These are phyloP conservation scores for Periphyllus acericola DNA, from an alignment of 2,888 invertebrate species.

Conservation along the genomic window DNA sequence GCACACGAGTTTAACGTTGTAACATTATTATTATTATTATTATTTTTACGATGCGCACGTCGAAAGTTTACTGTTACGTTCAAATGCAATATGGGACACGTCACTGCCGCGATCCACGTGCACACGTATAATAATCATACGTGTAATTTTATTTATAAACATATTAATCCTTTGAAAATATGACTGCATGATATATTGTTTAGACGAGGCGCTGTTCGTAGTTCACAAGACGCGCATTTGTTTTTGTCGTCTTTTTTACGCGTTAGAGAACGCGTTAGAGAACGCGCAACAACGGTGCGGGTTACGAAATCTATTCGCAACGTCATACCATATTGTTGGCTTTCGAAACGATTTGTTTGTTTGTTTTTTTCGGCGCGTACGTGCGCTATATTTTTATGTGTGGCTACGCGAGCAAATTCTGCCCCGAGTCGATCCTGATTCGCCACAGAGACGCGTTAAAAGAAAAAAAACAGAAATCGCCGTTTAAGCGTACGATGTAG, in stretches of 20 bases:
- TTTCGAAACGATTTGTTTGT: constrained; percentile 11
- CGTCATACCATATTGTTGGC: not conserved
- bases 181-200: not conserved
- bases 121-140: too few relatives aligned
- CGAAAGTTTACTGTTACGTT: not conserved
- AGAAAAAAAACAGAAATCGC: not conserved
- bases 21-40: not conserved
- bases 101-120: too few relatives aligned
- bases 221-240: not conserved
- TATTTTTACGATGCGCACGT: not conserved
- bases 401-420: not conserved
- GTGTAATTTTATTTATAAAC: too few relatives aligned
- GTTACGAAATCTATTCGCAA: constrained; percentile 1
- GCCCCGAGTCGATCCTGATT: not conserved
- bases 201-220: not conserved
- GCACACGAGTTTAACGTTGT: not conserved
- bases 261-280: not conserved
- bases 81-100: not conserved
- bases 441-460: not conserved
- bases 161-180: not conserved
- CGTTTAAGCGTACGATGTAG: too few relatives aligned
- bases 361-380: not conserved
- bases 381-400: not conserved
- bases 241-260: not conserved
- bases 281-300: not conserved